A percentile compares a stretch with the other conserved stretches of the same genome.
phyloP scores from a whole-genome alignment of 1,140 invertebrate genomes.

The Nasonia vitripennis region DNA sequence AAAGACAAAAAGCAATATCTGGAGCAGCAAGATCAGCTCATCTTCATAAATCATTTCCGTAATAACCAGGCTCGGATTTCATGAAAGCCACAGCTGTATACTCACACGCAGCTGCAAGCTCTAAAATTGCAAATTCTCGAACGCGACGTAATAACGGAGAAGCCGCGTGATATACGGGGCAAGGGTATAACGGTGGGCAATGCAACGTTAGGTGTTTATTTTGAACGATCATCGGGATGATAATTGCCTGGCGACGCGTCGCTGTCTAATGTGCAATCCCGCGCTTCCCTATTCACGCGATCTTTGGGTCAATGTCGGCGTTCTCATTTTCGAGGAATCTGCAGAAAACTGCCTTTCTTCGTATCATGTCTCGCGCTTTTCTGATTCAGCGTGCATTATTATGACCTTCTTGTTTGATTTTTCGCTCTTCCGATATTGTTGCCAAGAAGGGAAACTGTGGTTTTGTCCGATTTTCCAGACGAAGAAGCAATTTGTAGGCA shows the following conservation, averaged over 20 bases:
- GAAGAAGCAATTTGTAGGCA: no score
- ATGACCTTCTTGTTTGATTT: neutral
- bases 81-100: no score
- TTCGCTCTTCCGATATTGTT: neutral
- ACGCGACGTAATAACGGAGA: neutral
- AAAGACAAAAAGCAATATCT: no score
- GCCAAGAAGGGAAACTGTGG: neutral
- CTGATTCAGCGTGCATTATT: no score
- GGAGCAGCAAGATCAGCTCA: no score
- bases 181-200: neutral
- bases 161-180: neutral
- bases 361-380: neutral
- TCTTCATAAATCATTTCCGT: neutral
- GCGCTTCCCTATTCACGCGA: neutral
- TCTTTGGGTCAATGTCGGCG: neutral
- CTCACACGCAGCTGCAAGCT: neutral
- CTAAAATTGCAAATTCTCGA: neutral
- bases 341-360: neutral
- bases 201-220: neutral
- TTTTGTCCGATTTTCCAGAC: no score
- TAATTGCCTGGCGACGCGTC: neutral
- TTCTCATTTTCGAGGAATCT: constrained; percentile 7
- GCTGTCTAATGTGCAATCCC: neutral
- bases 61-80: no score
- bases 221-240: neutral